Evolutionary conservation across 1,140 invertebrate genomes (phyloP), one percentile per base, ranked within the genome.

Genomic region (Proctacanthus coquilletti): DNA sequence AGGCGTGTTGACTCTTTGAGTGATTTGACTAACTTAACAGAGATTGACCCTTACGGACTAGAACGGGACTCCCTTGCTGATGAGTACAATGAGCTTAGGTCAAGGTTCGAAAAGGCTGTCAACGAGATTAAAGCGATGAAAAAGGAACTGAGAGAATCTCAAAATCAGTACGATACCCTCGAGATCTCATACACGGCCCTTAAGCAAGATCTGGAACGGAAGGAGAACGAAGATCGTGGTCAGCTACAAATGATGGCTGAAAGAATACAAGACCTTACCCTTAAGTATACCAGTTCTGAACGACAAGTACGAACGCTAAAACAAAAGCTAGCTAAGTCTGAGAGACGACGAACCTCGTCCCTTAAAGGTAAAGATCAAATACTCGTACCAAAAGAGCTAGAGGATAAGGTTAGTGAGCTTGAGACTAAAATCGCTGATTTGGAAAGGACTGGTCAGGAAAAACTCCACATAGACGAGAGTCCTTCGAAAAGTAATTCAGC

Each of bases 41-140:
- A 84, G 45, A 59, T 80, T 23, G 75, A 85, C 61, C 60, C 84
- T 14, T 77, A 77, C 46, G 64, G 70, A 13, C 61, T 85, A 41
- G 77, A 80, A 48, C 78, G 80, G 46, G 80, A 84, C 44, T 77
- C 74, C 43, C 60, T 86, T 11, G 75, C 81, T 41, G 81, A 84
- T 53, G 80, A 85, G 51, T 86, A 81, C 49, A 67, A 75, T 9
- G 80, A 85, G 44, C 55, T 88, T 36, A 68, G 75, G 31, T 64
- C 67, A 21, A 70, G 83, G 34, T 84, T 87, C 51, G 77, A 84
- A 51, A 85, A 80, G 54, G 83, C 83, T 0, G 74, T 86, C 1
- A 67, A 75, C 39, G 84, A 88, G 63, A 87, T 87, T 13, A 67
- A 77, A 43, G 73, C 77, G 3, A 77, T 89, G 69, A 84, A 85